Evolutionary conservation across 2,113 vertebrate genomes (phyloP).

Genomic region (Cynoglossus semilaevis): DNA sequence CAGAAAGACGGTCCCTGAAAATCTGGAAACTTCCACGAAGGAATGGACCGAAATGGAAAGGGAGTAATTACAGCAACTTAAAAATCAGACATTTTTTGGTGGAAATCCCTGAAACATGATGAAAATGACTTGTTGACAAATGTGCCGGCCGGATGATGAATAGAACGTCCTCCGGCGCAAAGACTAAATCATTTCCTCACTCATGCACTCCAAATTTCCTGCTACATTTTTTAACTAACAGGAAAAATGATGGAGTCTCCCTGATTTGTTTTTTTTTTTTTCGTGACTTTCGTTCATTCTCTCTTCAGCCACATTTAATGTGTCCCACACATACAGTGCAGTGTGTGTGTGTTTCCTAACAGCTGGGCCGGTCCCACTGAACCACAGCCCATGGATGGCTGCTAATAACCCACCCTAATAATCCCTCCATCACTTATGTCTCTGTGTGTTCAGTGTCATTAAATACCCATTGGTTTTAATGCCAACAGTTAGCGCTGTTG

Average conservation of each 20-base stretch:
- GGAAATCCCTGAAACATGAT: slow-evolving; percentile 28
- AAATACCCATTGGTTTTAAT: slow-evolving; percentile 61
- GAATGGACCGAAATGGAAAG: slow-evolving; percentile 3
- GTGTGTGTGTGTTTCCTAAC: slow-evolving; percentile 47
- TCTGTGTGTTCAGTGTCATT: slow-evolving; percentile 54
- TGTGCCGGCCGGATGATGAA: slow-evolving; percentile 50
- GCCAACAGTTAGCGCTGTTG: slow-evolving; percentile 51
- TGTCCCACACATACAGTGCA: slow-evolving; percentile 19
- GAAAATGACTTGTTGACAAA: slow-evolving; percentile 46
- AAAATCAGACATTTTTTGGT: slow-evolving; percentile 20
- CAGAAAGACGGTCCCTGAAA: background rate
- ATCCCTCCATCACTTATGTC: slow-evolving; percentile 61
- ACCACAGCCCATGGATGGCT: slow-evolving; percentile 68
- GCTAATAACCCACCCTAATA: slow-evolving; percentile 74
- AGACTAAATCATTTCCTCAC: slow-evolving; percentile 53
- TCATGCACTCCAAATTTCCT: slow-evolving; percentile 39
- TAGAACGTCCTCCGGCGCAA: slow-evolving; percentile 52
- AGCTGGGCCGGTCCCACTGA: slow-evolving; percentile 62
- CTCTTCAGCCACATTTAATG: slow-evolving; percentile 30
- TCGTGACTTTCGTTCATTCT: slow-evolving; percentile 20
- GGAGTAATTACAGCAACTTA: slow-evolving; percentile 21
- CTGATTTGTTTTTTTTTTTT: slow-evolving; percentile 2
- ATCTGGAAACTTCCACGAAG: background rate
- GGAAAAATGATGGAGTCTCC: slow-evolving; percentile 35
- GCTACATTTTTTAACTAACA: slow-evolving; percentile 21